Base-by-base conservation (phyloP, 2,113 vertebrate species). In the Syngnathus typhle region DNA sequence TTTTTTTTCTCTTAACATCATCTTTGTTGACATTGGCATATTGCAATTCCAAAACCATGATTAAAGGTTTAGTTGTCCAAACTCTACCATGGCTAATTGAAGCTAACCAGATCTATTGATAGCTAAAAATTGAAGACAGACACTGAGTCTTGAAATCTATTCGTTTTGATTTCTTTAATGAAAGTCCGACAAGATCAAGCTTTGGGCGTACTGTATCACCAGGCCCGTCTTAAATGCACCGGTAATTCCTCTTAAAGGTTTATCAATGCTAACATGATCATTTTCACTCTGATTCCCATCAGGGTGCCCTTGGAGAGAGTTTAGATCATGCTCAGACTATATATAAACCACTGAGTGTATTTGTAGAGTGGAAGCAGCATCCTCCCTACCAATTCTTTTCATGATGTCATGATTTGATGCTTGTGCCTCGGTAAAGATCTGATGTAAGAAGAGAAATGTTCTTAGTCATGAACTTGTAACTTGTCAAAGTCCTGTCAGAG, bases 201-300 rank as follows among this genome's bases (percentile, higher is more conserved):
- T 55, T 6, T 27, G 21, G 21, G 52, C 21, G 1, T 54, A 54
- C 39, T 44, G 11, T 44, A 44, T 55, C 8, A 32, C n/a, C 4
- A 27, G 2, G 49, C 49, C 5, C 21, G 9, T 56, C 3, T 13
- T 27, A 56, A 55, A 59, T 18, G 13, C 32, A 37, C 3, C 56
- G 16, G 15, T 37, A 32, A 37, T 59, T 18, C 56, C 16, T 8
- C 56, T 37, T 37, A 6, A 49, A 18, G 56, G 32, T 27, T 18
- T 59, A 59, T 37, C 16, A 27, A 59, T 37, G 56, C 16, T 18
- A 59, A 59, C 56, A 8, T 59, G 56, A 59, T 59, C 56, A 59
- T 36, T 15, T 18, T 59, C 56, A 3, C 32, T 59, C 2, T 18
- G n/a, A 59, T 59, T 13, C 56, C 16, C 15, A 59, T 37, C 36